These are phyloP conservation scores for Argyresthia goedartella DNA, from an alignment of 2,888 invertebrate genomes.

Conservation along the genomic window DNA sequence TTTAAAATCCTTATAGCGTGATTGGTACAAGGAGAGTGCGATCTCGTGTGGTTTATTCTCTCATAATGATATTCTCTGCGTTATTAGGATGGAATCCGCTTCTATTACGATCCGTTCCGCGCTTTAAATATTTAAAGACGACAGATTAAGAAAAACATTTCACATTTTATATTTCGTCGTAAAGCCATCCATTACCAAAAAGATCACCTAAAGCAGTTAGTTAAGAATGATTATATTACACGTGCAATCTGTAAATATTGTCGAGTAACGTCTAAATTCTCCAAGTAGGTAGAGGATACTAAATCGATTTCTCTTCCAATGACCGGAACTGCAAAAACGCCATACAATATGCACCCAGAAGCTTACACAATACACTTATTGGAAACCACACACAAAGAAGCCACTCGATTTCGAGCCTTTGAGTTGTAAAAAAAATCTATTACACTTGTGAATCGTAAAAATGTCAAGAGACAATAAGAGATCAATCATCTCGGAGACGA, in stretches of 20 bases:
- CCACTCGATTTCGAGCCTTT: conserved; percentile 21
- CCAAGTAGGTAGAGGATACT: conserved; percentile 5
- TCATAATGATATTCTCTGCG: conserved; percentile 27
- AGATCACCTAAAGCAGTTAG: neutral
- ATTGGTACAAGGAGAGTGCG: conserved; percentile 33
- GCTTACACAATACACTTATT: conserved; percentile 25
- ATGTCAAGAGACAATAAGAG: conserved; percentile 50
- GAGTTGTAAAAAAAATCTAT: conserved; percentile 44
- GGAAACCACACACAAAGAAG: conserved; percentile 36
- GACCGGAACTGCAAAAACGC: conserved; percentile 56
- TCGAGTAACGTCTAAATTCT: neutral
- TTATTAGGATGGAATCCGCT: conserved; percentile 23
- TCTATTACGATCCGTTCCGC: conserved; percentile 18
- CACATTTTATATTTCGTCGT: conserved; percentile 2
- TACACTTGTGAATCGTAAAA: conserved; percentile 48
- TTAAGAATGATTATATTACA: neutral
- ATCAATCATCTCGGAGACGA: conserved; percentile 57
- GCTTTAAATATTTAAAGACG: conserved; percentile 7
- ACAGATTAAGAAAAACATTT: conserved; percentile 4
- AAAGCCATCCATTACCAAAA: conserved; percentile 5
- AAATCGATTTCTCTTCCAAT: conserved; percentile 46
- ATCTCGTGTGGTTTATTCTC: conserved; percentile 27
- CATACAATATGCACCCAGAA: conserved; percentile 21
- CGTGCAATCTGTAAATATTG: neutral
- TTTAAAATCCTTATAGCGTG: conserved; percentile 42